These are phyloP conservation scores for Magallana ariakensis DNA, from an alignment of 1,140 invertebrate genomes.

Conservation along the genomic window DNA sequence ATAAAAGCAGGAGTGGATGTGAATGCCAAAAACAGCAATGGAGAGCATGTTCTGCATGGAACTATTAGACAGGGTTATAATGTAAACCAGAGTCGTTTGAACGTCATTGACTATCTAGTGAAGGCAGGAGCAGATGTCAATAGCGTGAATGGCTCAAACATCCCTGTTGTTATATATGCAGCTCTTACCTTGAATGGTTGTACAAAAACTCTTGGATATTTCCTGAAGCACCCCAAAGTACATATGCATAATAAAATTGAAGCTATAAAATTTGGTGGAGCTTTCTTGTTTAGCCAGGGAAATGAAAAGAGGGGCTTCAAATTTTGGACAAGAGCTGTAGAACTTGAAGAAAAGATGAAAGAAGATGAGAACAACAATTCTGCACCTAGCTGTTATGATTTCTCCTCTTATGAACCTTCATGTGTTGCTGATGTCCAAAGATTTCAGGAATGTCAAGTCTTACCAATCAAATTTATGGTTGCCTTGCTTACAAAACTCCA, in stretches of 20 bases:
- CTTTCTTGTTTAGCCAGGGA: not conserved
- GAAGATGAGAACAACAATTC: not conserved
- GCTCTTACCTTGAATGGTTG: not conserved
- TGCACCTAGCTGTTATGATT: not conserved
- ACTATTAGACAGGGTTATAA: not conserved
- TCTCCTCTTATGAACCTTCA: not conserved
- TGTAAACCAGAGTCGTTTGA: not conserved
- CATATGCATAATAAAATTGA: not conserved
- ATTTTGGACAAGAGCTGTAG: slow-evolving; percentile 26
- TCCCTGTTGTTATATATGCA: slow-evolving; percentile 10
- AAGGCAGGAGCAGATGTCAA: slow-evolving; percentile 27
- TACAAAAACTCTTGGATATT: slow-evolving; percentile 15
- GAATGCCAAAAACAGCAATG: not conserved
- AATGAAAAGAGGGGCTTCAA: slow-evolving; percentile 13
- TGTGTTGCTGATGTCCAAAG: slow-evolving; percentile 1
- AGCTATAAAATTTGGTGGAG: slow-evolving; percentile 9
- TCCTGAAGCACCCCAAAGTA: slow-evolving; percentile 16
- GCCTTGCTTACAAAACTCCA: not conserved
- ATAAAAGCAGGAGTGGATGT: slow-evolving; percentile 22
- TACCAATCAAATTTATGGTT: slow-evolving; percentile 2
- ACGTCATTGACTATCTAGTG: not conserved
- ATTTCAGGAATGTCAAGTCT: not conserved
- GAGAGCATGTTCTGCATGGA: not conserved
- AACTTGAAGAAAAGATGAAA: not conserved
- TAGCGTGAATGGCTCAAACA: slow-evolving; percentile 2